These are phyloP conservation scores for Huso huso DNA, from an alignment of 2,797 vertebrate genomes.

Conservation along the genomic window DNA sequence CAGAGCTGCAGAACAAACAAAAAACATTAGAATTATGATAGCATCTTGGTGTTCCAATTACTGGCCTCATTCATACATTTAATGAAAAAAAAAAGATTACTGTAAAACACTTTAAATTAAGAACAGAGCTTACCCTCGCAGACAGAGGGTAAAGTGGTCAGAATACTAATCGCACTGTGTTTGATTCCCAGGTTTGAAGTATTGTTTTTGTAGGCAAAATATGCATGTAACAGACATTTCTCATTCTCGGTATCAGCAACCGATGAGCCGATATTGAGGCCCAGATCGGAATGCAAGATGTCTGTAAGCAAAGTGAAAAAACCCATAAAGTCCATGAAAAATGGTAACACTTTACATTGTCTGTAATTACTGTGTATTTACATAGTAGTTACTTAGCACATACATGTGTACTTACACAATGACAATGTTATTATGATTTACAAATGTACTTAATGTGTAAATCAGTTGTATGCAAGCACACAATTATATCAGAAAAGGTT, in stretches of 20 bases:
- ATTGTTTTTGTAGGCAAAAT: constrained; percentile 11
- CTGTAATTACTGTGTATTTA: constrained; percentile 10
- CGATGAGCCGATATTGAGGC: too few species aligned
- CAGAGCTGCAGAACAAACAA: constrained; percentile 7
- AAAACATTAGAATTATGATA: constrained; percentile 17
- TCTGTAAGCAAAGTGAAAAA: constrained; percentile 30
- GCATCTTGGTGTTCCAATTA: constrained; percentile 15
- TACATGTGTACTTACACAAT: too few species aligned
- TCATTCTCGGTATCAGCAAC: constrained; percentile 2
- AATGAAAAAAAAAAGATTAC: constrained; percentile 32
- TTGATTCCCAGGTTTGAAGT: constrained; percentile 50
- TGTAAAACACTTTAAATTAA: constrained; percentile 53
- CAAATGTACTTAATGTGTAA: too few species aligned
- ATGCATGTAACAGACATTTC: constrained; percentile 17
- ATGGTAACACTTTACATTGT: constrained; percentile 34
- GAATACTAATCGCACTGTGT: constrained; percentile 60
- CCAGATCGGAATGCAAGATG: not conserved
- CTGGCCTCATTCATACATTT: constrained; percentile 17
- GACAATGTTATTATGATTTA: too few species aligned
- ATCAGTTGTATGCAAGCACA: too few species aligned
- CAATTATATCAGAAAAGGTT: too few species aligned
- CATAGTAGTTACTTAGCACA: not conserved
- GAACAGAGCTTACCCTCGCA: constrained; percentile 46
- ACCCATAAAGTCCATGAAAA: constrained; percentile 26
- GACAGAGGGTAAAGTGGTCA: constrained; percentile 51